Evolutionary conservation across 2,888 invertebrate species (phyloP).

Genomic region (Hypomecis atomaria): DNA sequence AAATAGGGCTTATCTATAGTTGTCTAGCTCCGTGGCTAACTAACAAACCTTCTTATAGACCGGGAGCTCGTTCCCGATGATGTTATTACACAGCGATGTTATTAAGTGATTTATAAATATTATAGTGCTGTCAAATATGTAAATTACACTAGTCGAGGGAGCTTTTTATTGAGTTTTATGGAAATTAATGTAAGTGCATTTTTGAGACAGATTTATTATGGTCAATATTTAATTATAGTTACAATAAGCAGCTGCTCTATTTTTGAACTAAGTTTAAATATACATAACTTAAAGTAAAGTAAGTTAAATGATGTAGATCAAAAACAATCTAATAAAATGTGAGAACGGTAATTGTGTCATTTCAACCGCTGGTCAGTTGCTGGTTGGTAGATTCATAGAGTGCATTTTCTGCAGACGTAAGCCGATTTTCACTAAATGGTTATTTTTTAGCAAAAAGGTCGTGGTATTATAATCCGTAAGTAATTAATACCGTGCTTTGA

Average conservation of each 20-base stretch:
- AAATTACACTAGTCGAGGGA: slow-evolving; percentile 25
- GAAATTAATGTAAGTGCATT: slow-evolving; percentile 18
- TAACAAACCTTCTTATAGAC: slow-evolving; percentile 50
- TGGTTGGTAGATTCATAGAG: too few relatives aligned
- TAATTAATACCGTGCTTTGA: too few relatives aligned
- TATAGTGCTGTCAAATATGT: slow-evolving; percentile 36
- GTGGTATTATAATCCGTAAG: too few relatives aligned
- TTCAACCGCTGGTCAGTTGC: too few relatives aligned
- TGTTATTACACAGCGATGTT: slow-evolving; percentile 48
- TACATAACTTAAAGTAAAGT: too few relatives aligned
- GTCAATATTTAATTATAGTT: slow-evolving; percentile 7
- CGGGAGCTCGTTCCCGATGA: slow-evolving; percentile 51
- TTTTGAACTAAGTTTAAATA: too few relatives aligned
- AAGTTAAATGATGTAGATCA: too few relatives aligned
- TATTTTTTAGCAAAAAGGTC: too few relatives aligned
- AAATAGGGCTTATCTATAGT: slow-evolving; percentile 20
- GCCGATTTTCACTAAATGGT: too few relatives aligned
- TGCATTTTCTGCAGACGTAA: too few relatives aligned
- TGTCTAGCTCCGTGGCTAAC: slow-evolving; percentile 33
- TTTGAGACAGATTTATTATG: slow-evolving; percentile 22
- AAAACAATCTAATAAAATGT: too few relatives aligned
- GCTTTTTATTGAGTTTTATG: slow-evolving; percentile 23
- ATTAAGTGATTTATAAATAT: slow-evolving; percentile 43
- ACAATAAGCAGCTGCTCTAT: not conserved
- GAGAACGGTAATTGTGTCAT: too few relatives aligned